Base-by-base conservation (phyloP, 2,113 vertebrate genomes). In the Limnothrissa miodon region DNA sequence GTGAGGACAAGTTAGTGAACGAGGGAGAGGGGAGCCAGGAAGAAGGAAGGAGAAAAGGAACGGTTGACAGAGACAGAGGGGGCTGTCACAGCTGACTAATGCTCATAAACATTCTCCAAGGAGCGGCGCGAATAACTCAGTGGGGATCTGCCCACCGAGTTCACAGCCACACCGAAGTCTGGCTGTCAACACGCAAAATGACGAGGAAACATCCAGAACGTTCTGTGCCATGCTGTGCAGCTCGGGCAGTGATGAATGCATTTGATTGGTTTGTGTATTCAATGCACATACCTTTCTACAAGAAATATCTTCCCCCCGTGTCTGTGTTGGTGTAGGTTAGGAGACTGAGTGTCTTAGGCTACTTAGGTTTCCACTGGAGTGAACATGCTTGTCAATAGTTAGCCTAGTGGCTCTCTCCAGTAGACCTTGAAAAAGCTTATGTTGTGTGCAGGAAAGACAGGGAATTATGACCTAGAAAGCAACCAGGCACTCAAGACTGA, bases 11-110 rank as follows among this genome's bases (percentile, higher is more conserved):
- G 25, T 11, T 29, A 74, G 66, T 17, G 66, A 33, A 36, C 9
- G 51, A 36, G 25, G 3, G 11, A 62, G n/a, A 62, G n/a, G 29
- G 21, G n/a, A 6, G 1, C 19, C 19, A 6, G 19, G 53, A 25
- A 23, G 19, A 23, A 59, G 29, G 29, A 33, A 36, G 66, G 29
- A 10, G 15, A 70, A 46, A 6, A 9, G 19, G 33, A 78, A 78
- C 66, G 78, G 44, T 59, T 86, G 86, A 89, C 84, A 84, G 70
- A 81, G 87, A 89, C 86, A 19, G 84, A 89, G 82, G 81, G 86
- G 87, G 86, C 86, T 87, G 87, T 89, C 88, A 86, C 82, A 15
- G 46, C 84, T 87, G 88, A 89, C 84, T 89, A 89, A 89, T 87
- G 84, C 78, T 53, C 56, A 78, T 87, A 89, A 87, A 84, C 79